Evolutionary conservation across 2,113 vertebrate genomes (phyloP).

Genomic region (Tetrax tetrax): DNA sequence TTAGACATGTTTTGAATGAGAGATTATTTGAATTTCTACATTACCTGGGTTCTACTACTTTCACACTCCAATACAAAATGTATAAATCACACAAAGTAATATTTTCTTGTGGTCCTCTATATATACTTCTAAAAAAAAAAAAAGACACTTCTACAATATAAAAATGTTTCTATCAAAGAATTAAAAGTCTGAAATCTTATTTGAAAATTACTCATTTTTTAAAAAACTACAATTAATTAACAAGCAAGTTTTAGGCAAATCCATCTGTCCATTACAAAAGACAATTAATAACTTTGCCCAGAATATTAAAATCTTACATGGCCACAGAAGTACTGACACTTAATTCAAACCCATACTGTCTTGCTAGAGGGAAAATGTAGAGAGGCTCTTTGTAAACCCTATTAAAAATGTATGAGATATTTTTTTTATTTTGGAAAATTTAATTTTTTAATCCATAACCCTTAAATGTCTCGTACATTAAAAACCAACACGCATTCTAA

Average conservation of each 20-base stretch:
- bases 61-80: neutral
- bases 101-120: neutral
- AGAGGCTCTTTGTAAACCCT: conserved; percentile 21
- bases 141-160: neutral
- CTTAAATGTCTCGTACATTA: conserved; percentile 13
- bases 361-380: conserved; percentile 44
- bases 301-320: conserved; percentile 39
- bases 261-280: conserved; percentile 47
- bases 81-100: neutral
- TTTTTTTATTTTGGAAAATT: conserved; percentile 36
- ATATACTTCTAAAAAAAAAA: neutral
- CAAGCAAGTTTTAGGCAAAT: conserved; percentile 56
- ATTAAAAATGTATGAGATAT: conserved; percentile 51
- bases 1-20: neutral
- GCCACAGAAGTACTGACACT: conserved; percentile 28
- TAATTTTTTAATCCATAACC: conserved; percentile 43
- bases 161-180: conserved; percentile 22
- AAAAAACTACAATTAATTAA: conserved; percentile 70
- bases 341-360: conserved; percentile 46
- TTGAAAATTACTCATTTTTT: conserved; percentile 37
- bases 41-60: neutral
- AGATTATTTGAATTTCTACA: neutral
- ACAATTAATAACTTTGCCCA: conserved; percentile 54
- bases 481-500: conserved; percentile 46
- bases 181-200: conserved; percentile 1